Base-by-base conservation (phyloP, 2,888 invertebrate genomes). In the Watsonalla binaria region DNA sequence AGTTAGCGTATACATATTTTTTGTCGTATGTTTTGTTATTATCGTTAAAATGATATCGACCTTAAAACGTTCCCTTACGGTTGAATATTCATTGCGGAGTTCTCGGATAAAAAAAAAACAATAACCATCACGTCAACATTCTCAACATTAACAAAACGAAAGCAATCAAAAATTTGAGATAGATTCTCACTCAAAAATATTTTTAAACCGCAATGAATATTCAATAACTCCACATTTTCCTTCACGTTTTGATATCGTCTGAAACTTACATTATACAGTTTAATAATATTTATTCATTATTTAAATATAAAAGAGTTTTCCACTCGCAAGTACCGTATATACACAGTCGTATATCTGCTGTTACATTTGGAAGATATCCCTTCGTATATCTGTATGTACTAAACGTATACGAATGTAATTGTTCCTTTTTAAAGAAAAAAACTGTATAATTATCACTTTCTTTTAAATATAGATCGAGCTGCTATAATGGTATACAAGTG, bases 371-470 rank as follows among this genome's bases (percentile, higher is more conserved):
- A 89, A 90, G 90, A 89, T 82, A 82, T 73, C 74, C 78, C 76
- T 74, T 72, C 70, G 75, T 80, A 86, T 77, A 84, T 76, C 71
- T 78, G 80, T 81, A 82, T 74, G 80, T 72, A 74, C 85, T 87
- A 94, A 93, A 94, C 94, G 94, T 94, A 94, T 94, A 94, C 94
- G 93, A 93, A 92, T 94, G 93, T 93, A 92, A 86, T 84, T 74
- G 83, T 82, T 82, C 82, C 88, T 87, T 88, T 87, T 76, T 68
- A 79, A 86, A 86, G 65, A 78, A 85, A 84, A 83, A 83, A 84
- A 81, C 82, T 82, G 83, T 86, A 86, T 83, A 89, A 82, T 75
- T 86, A 85, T 84, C 80, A 80, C 80, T 76, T 84, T 74, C 70
- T 68, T 76, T 77, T 80, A 81, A 83, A 84, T 82, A 86, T 80